Evolutionary conservation across 2,113 vertebrate genomes (phyloP), one percentile per base, ranked within the genome.

Genomic region (Phrynosoma blainvillii): DNA sequence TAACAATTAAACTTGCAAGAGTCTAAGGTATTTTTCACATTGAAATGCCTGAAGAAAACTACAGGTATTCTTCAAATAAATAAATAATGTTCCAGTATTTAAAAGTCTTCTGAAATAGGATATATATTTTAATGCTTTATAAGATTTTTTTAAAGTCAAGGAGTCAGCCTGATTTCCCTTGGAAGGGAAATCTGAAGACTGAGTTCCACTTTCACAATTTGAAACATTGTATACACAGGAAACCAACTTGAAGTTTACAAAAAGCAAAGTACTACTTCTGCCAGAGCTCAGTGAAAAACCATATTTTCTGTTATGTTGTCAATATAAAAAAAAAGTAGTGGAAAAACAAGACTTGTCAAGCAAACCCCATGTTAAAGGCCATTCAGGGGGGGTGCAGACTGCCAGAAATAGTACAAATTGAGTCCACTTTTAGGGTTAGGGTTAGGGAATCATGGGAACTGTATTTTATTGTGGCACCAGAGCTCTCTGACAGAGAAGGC

Each of bases 161-260:
- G 71, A 84, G 68, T 2, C 82, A 84, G 70, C 21, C n/a, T 56
- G 30, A 18, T 27, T 73, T 54, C 3, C 52, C 36, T 2, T 13
- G n/a, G n/a, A 32, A 16, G 20, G 8, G 52, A 56, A 47, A n/a
- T 84, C 82, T 65, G 66, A 84, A 79, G 27, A 56, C 77, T n/a
- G 5, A 11, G n/a, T 27, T 30, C 9, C n/a, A 62, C 18, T 8
- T 14, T 62, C 18, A 3, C 13, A 59, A 36, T 74, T 27, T 4
- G 13, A 56, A 79, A 56, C 23, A 77, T 18, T 65, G 25, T 12
- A 66, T 20, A 42, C 27, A 20, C 14, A 81, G 54, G 52, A 20
- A 84, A 84, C 68, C n/a, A 56, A 62, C 56, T n/a, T 76, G 84
- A 42, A 76, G 40, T 65, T 65, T 85, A 36, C 56, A 62, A 47